Percentiles rank a stretch among this genome's conserved stretches.
Evolutionary conservation across 1,140 invertebrate genomes (phyloP).

Genomic region (Drosophila leontia): DNA sequence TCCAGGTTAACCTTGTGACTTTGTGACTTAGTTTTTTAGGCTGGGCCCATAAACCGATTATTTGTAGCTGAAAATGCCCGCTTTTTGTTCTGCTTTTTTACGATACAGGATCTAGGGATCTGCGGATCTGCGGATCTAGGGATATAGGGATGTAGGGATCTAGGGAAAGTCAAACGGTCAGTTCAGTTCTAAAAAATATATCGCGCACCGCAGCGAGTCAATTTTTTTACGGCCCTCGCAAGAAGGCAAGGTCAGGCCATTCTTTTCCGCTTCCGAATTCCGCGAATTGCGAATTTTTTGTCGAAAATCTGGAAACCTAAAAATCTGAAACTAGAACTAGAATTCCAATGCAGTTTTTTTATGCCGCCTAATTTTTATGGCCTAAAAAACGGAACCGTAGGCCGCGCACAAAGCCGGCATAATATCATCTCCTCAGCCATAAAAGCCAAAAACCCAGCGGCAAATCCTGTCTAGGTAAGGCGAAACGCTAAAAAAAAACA

Average conservation of each 20-base stretch:
- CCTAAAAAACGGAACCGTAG: slow-evolving; percentile 79
- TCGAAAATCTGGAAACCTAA: slow-evolving; percentile 73
- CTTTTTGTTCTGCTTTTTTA: slow-evolving; percentile 60
- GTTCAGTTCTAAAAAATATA: slow-evolving; percentile 64
- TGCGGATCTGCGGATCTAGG: slow-evolving; percentile 9
- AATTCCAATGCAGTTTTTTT: slow-evolving; percentile 84
- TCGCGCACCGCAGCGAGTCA: slow-evolving; percentile 77
- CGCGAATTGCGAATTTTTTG: slow-evolving; percentile 52
- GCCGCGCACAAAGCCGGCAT: slow-evolving; percentile 55
- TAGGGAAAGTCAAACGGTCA: slow-evolving; percentile 44
- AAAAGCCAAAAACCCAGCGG: slow-evolving; percentile 45
- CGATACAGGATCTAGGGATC: slow-evolving; percentile 36
- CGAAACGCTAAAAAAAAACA: slow-evolving; percentile 7
- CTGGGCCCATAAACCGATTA: slow-evolving; percentile 70
- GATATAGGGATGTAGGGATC: slow-evolving; percentile 3
- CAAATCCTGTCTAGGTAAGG: slow-evolving; percentile 30
- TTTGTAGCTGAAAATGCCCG: slow-evolving; percentile 31
- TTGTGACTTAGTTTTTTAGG: slow-evolving; percentile 65
- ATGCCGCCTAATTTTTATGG: slow-evolving; percentile 78
- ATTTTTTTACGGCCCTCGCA: slow-evolving; percentile 60
- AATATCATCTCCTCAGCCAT: slow-evolving; percentile 66
- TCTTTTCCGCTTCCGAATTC: slow-evolving; percentile 75
- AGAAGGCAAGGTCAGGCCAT: slow-evolving; percentile 58
- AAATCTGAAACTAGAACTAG: slow-evolving; percentile 84
- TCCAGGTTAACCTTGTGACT: slow-evolving; percentile 40